Base-by-base conservation (phyloP, 2,888 invertebrate genomes). In the Dryocosmus kuriphilus region DNA sequence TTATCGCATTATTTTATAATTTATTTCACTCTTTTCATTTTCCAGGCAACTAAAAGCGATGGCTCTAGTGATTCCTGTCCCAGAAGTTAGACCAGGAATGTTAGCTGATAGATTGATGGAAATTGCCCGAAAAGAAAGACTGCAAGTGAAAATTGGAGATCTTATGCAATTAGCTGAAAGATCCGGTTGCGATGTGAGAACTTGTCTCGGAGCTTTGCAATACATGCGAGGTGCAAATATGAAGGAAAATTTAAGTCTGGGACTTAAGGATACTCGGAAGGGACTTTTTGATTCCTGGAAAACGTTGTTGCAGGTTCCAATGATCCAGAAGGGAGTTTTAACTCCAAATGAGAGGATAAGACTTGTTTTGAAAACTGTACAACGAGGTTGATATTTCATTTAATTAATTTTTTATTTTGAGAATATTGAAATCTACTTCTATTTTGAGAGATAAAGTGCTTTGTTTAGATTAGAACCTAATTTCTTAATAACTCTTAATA, bases 131-230 rank as follows among this genome's bases (percentile, higher is more conserved):
- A 92, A 92, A 30, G 97, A 98, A 90, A 92, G 94, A 0, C 91
- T 98, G 67, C 91, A 92, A 75, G 94, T 95, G 0, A 95, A 96
- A 88, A 92, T 95, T 84, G 94, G 95, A 46, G 94, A 96, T 9
- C 92, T 97, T 83, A 90, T 96, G 51, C 95, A 96, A 7, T 92
- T 99, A 79, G 96, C 97, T 22, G 95, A 97, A 85, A 96, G 97
- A 85, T 96, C 96, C 4, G 94, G 95, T 75, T 97, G 97, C 85
- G 99, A 99, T 92, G 96, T 99, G 61, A 93, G 99, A 27, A 95
- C 98, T 0, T 99, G 99, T 88, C 94, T 99, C 76, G 97, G 98
- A 24, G 95, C 97, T 65, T 94, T 99, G 83, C 98, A 98, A 89
- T 96, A 96, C 87, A 93, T 95, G 84, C 93, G 92, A 76, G 84